phyloP scores from a whole-genome alignment of 2,113 vertebrate species.

The Lamprologus tigripictilis region DNA sequence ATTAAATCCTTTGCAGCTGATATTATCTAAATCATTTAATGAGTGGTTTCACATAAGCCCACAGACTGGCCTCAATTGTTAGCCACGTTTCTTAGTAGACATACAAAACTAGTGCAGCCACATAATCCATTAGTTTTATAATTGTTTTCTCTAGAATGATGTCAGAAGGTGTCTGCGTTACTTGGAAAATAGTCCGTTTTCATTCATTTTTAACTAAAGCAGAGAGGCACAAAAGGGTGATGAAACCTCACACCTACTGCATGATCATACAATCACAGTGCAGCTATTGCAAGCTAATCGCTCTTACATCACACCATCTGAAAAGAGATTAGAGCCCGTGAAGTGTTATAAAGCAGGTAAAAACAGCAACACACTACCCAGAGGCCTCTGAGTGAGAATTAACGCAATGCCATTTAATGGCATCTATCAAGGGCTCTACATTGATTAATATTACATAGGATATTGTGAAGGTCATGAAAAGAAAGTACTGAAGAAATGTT shows the following conservation, averaged over 20 bases:
- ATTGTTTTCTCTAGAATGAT: not conserved
- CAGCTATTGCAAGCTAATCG: conserved; percentile 4
- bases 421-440: not conserved
- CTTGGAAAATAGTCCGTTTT: not conserved
- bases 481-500: not conserved
- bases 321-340: not conserved
- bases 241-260: not conserved
- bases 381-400: not conserved
- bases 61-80: not conserved
- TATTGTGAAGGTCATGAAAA: not conserved
- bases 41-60: not conserved
- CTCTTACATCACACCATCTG: not conserved
- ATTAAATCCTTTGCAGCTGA: not conserved
- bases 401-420: not conserved
- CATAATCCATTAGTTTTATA: not conserved
- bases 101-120: not conserved
- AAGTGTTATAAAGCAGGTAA: not conserved
- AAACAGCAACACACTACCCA: not conserved
- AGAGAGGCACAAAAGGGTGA: conserved; percentile 1
- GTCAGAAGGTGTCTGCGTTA: not conserved
- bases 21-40: not conserved
- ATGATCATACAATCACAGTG: conserved; percentile 19
- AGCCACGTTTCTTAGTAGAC: not conserved
- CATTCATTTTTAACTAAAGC: not conserved
- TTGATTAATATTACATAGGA: not conserved